Evolutionary conservation across 2,888 invertebrate species (phyloP).

Genomic region (Euspilapteryx auroguttella): DNA sequence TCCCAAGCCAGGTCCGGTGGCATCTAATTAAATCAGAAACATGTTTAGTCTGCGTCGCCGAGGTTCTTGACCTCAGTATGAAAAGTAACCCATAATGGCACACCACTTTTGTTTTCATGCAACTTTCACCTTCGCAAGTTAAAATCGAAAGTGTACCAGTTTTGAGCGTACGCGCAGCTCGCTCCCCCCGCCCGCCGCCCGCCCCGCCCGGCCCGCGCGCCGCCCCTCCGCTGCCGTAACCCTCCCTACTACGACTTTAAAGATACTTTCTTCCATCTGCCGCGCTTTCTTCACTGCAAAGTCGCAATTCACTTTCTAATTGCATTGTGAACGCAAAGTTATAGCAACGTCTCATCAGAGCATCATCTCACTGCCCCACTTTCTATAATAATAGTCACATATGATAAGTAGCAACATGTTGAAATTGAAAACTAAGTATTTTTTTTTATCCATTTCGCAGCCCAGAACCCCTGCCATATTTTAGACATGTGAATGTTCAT

Average conservation of each 20-base stretch:
- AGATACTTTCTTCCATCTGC: slow-evolving; percentile 44
- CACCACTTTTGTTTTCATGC: slow-evolving; percentile 66
- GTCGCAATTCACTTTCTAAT: slow-evolving; percentile 55
- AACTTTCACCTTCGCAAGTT: slow-evolving; percentile 54
- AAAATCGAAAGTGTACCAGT: slow-evolving; percentile 60
- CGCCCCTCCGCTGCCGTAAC: slow-evolving; percentile 10
- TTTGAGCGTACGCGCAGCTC: slow-evolving; percentile 48
- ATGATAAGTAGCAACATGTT: too few relatives aligned
- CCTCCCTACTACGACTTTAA: slow-evolving; percentile 29
- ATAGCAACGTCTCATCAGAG: slow-evolving; percentile 27
- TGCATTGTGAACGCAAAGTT: slow-evolving; percentile 50
- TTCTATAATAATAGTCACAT: slow-evolving; percentile 23
- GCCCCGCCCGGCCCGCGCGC: too few relatives aligned
- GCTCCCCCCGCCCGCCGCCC: slow-evolving; percentile 13
- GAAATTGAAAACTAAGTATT: too few relatives aligned
- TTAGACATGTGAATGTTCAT: too few relatives aligned
- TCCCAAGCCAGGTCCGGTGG: too few relatives aligned
- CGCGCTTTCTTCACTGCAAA: slow-evolving; percentile 48
- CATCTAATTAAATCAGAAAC: too few relatives aligned
- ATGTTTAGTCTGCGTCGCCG: too few relatives aligned
- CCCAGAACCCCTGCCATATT: too few relatives aligned
- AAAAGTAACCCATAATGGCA: slow-evolving; percentile 59
- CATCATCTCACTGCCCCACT: slow-evolving; percentile 37
- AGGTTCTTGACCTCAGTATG: slow-evolving; percentile 48
- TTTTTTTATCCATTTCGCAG: too few relatives aligned